Conservation (phyloP, 2,113 vertebrate genomes). For the Solea solea region DNA sequence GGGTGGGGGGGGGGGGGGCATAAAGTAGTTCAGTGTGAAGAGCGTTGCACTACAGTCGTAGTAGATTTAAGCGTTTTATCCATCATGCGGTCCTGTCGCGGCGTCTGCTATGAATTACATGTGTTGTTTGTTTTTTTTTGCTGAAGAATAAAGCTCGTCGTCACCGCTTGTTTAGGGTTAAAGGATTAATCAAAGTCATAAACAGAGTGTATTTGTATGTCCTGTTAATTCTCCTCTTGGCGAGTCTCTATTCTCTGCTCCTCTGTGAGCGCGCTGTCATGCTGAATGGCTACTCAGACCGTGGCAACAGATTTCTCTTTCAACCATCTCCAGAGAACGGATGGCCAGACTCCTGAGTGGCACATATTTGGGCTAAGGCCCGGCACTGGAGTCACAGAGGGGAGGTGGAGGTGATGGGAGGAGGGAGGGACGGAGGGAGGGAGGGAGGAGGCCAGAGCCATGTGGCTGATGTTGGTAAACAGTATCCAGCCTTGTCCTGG, state of each 20-base stretch:
- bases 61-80: constrained; percentile 4
- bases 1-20: neutral
- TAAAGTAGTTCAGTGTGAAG: constrained; percentile 6
- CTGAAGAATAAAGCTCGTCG: neutral
- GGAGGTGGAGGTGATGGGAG: constrained; percentile 58
- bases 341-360: constrained; percentile 84
- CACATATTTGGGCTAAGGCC: constrained; percentile 85
- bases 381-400: constrained; percentile 75
- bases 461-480: constrained; percentile 96
- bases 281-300: constrained; percentile 56
- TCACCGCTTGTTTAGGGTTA: constrained; percentile 17
- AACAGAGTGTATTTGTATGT: constrained; percentile 60
- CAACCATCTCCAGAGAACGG: constrained; percentile 79
- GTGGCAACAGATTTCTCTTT: constrained; percentile 81
- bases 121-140: neutral
- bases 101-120: neutral
- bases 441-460: constrained; percentile 79
- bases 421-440: constrained; percentile 49
- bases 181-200: constrained; percentile 59
- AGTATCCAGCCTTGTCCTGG: constrained; percentile 85
- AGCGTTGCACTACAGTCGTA: neutral
- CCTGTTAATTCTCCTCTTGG: constrained; percentile 48
- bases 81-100: neutral
- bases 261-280: constrained; percentile 47
- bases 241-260: constrained; percentile 38